These are phyloP conservation scores for Podargus strigoides DNA, from an alignment of 2,797 vertebrate species.

Conservation along the genomic window DNA sequence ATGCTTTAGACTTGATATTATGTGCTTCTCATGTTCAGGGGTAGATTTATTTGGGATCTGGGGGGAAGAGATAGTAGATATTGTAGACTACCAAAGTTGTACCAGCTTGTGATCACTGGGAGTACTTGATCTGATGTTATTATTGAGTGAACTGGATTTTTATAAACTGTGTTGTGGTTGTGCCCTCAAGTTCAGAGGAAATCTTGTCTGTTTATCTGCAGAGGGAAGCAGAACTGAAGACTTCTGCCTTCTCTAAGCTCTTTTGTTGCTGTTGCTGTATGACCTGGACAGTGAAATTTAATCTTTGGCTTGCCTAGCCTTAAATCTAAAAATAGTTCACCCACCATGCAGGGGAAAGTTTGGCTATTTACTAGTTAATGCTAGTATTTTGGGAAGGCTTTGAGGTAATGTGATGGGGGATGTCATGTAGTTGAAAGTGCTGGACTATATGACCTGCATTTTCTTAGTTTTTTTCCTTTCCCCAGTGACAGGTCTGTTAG, in stretches of 20 bases:
- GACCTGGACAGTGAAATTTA: neutral
- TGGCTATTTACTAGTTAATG: neutral
- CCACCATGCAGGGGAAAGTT: neutral
- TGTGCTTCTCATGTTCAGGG: neutral
- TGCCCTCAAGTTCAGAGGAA: neutral
- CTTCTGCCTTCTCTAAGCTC: neutral
- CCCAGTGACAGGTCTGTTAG: neutral
- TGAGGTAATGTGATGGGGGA: neutral
- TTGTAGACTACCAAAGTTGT: neutral
- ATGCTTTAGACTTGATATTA: neutral
- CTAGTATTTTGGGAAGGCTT: neutral
- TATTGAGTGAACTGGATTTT: neutral
- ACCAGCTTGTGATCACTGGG: neutral
- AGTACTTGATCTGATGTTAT: neutral
- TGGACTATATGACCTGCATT: neutral
- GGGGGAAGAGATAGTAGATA: neutral
- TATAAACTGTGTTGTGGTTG: neutral
- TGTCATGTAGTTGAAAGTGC: neutral
- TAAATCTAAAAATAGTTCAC: neutral
- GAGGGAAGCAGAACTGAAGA: neutral
- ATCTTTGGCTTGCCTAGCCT: neutral
- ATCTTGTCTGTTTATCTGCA: neutral
- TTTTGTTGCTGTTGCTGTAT: neutral
- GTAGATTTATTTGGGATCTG: neutral
- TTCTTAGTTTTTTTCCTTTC: neutral